phyloP scores from a whole-genome alignment of 2,888 invertebrate species.

The Rhorus exstirpatorius region DNA sequence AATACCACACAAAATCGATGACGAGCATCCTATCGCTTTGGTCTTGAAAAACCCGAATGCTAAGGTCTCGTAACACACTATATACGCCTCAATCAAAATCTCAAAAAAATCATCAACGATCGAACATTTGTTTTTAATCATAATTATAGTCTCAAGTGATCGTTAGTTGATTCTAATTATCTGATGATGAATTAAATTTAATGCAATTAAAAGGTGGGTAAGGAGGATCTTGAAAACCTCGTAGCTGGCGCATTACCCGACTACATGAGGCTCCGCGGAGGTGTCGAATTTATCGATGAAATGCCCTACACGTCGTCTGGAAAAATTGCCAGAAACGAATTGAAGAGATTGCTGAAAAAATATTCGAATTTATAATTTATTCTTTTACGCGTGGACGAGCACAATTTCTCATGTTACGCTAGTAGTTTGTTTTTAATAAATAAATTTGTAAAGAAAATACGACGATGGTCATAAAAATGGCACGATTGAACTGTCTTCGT shows the following conservation, averaged over 20 bases:
- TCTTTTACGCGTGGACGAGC: not conserved
- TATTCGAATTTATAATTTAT: not conserved
- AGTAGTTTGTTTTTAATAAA: not conserved
- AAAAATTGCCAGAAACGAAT: constrained; percentile 73
- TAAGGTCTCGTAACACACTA: not conserved
- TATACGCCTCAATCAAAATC: too few relatives aligned
- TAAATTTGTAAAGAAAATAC: too few relatives aligned
- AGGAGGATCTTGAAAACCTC: constrained; percentile 76
- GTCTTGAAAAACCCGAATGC: constrained; percentile 57
- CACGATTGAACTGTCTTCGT: too few relatives aligned
- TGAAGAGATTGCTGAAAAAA: constrained; percentile 44
- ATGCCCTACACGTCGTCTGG: constrained; percentile 78
- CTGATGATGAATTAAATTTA: not conserved
- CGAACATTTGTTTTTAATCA: not conserved
- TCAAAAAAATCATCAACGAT: not conserved
- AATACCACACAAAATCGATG: constrained; percentile 76
- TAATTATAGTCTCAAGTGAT: not conserved
- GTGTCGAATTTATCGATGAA: constrained; percentile 77
- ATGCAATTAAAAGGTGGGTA: constrained; percentile 75
- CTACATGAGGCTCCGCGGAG: constrained; percentile 77
- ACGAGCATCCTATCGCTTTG: constrained; percentile 81
- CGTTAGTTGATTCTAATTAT: too few relatives aligned
- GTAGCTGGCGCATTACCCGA: constrained; percentile 75
- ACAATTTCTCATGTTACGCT: not conserved
- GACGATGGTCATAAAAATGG: too few relatives aligned